Conservation (phyloP, 1,140 invertebrate species). For the Rhyacophila brunnea region DNA sequence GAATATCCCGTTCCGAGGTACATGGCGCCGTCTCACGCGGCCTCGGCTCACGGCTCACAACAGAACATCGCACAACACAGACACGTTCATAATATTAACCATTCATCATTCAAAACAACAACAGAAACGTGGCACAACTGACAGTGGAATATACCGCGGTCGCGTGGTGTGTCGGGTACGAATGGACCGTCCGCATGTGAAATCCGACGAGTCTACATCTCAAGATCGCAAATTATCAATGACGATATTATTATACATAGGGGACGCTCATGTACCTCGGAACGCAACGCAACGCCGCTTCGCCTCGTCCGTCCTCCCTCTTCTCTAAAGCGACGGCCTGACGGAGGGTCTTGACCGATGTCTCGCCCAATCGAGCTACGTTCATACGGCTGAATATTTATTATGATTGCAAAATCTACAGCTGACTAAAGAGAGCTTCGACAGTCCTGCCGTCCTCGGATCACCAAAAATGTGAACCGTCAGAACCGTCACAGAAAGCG, state of each 20-base stretch:
- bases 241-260: slow-evolving; percentile 41
- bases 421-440: too few species aligned
- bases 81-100: slow-evolving; percentile 3
- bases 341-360: too few species aligned
- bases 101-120: background rate
- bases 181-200: background rate
- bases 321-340: too few species aligned
- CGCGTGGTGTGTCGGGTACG: background rate
- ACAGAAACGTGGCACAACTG: background rate
- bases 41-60: slow-evolving; percentile 19
- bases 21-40: slow-evolving; percentile 24
- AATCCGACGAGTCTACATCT: slow-evolving; percentile 49
- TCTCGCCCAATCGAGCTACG: too few species aligned
- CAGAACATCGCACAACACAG: slow-evolving; percentile 29
- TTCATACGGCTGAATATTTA: too few species aligned
- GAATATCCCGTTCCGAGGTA: slow-evolving; percentile 34
- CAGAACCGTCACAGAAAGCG: slow-evolving; percentile 38
- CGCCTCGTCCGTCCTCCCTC: too few species aligned
- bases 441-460: background rate
- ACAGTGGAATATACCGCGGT: background rate
- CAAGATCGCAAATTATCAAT: slow-evolving; percentile 48
- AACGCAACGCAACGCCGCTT: slow-evolving; percentile 38
- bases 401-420: too few species aligned
- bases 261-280: slow-evolving; percentile 57
- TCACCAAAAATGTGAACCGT: slow-evolving; percentile 31